phyloP scores from a whole-genome alignment of 2,113 vertebrate genomes.

The Passerina amoena region DNA sequence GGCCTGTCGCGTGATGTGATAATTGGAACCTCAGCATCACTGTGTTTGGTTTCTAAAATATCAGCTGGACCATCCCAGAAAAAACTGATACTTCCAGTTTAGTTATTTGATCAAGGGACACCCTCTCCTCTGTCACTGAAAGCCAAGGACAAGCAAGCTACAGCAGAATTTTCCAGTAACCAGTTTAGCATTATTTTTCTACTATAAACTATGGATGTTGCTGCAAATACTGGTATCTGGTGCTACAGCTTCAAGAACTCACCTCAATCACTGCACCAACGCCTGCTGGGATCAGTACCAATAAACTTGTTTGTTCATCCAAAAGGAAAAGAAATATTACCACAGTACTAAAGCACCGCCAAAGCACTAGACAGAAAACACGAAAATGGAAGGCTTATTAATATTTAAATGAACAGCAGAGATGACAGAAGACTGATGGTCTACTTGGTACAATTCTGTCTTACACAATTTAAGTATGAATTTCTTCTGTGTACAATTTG shows the following conservation, averaged over 20 bases:
- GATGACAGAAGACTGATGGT: not conserved
- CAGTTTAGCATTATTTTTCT: not conserved
- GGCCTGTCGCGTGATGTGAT: not conserved
- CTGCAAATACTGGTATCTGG: not conserved
- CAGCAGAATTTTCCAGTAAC: not conserved
- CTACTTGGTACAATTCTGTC: not conserved
- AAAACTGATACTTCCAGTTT: not conserved
- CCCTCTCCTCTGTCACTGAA: not conserved
- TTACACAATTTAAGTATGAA: not conserved
- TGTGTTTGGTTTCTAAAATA: not conserved
- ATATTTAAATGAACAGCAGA: not conserved
- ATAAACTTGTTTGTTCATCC: slow-evolving; percentile 90
- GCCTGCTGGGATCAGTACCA: slow-evolving; percentile 90
- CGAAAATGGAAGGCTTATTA: not conserved
- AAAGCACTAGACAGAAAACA: slow-evolving; percentile 79
- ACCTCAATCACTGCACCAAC: slow-evolving; percentile 92
- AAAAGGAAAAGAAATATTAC: slow-evolving; percentile 93
- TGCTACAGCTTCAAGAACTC: slow-evolving; percentile 26
- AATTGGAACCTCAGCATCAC: not conserved
- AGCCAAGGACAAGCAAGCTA: not conserved
- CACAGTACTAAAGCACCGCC: slow-evolving; percentile 92
- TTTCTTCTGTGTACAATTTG: not conserved
- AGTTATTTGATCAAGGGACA: not conserved
- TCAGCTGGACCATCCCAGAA: not conserved
- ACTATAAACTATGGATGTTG: not conserved